Conservation (phyloP, 2,113 vertebrate species). For the Nerophis lumbriciformis region DNA sequence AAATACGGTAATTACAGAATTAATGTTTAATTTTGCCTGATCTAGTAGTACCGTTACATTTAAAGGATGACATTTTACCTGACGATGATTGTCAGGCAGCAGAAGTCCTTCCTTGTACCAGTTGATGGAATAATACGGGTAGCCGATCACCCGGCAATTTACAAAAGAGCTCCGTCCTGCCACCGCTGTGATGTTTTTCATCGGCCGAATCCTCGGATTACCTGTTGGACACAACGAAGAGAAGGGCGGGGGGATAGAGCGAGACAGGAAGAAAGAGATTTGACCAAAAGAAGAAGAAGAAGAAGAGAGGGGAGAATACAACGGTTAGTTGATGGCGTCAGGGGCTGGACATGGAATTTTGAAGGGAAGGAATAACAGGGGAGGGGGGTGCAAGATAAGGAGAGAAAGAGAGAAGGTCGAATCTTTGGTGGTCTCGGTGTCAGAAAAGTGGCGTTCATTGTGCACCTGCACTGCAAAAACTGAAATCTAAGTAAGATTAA, state of each 20-base stretch:
- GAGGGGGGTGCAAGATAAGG: conserved; percentile 17
- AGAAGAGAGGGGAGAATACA: conserved; percentile 23
- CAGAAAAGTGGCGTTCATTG: too few relatives aligned
- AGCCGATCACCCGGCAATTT: conserved; percentile 97
- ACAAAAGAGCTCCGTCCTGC: conserved; percentile 96
- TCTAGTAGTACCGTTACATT: background rate
- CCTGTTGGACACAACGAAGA: conserved; percentile 66
- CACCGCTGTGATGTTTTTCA: conserved; percentile 96
- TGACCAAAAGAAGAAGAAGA: conserved; percentile 32
- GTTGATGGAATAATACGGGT: conserved; percentile 98
- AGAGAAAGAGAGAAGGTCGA: conserved; percentile 26
- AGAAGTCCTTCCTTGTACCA: conserved; percentile 96
- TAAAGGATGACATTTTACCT: conserved; percentile 56
- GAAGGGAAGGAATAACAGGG: conserved; percentile 34
- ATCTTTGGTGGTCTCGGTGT: background rate
- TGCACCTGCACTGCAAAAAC: too few relatives aligned
- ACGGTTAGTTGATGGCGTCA: conserved; percentile 56
- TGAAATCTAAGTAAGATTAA: too few relatives aligned
- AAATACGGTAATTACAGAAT: background rate
- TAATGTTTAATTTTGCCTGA: background rate
- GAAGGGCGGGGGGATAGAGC: conserved; percentile 12
- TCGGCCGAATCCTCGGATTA: conserved; percentile 90
- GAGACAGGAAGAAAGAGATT: conserved; percentile 25
- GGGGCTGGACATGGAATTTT: conserved; percentile 53
- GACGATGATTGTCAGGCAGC: conserved; percentile 96